These are phyloP conservation scores for Erethizon dorsatum DNA, from an alignment of 2,797 vertebrate genomes.

Conservation along the genomic window DNA sequence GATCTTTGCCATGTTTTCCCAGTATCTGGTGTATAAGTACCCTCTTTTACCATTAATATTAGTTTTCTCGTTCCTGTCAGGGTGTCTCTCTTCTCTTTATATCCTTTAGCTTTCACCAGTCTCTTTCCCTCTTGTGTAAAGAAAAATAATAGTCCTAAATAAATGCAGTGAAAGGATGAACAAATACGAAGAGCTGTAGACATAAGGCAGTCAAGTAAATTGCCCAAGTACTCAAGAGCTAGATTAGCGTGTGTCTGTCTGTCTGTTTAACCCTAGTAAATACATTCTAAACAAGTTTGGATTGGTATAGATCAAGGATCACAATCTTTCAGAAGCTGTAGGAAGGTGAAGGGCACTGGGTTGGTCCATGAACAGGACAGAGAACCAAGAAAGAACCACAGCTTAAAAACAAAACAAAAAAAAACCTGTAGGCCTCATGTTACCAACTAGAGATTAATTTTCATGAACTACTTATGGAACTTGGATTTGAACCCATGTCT, in stretches of 20 bases:
- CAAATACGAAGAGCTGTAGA: not conserved
- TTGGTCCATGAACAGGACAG: not conserved
- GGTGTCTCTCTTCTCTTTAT: not conserved
- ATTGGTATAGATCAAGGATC: not conserved
- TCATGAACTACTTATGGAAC: not conserved
- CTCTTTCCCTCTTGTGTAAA: slow-evolving; percentile 15
- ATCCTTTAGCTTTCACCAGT: not conserved
- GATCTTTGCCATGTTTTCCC: slow-evolving; percentile 28
- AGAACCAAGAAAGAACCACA: not conserved
- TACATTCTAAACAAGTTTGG: slow-evolving; percentile 10
- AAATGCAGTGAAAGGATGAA: not conserved
- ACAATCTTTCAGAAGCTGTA: not conserved
- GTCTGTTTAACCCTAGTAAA: not conserved
- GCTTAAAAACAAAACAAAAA: not conserved
- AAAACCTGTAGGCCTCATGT: not conserved
- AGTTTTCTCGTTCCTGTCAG: not conserved
- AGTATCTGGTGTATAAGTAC: not conserved
- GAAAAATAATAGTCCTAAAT: not conserved
- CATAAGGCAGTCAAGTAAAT: not conserved
- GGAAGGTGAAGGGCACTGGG: not conserved
- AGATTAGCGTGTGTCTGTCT: not conserved
- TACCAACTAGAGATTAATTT: slow-evolving; percentile 12
- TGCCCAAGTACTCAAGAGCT: not conserved
- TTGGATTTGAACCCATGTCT: not conserved
- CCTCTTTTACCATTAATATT: not conserved